Percentiles rank a stretch among this genome's conserved stretches.
phyloP scores from a whole-genome alignment of 1,140 invertebrate genomes.

The Saxidomus purpurata region DNA sequence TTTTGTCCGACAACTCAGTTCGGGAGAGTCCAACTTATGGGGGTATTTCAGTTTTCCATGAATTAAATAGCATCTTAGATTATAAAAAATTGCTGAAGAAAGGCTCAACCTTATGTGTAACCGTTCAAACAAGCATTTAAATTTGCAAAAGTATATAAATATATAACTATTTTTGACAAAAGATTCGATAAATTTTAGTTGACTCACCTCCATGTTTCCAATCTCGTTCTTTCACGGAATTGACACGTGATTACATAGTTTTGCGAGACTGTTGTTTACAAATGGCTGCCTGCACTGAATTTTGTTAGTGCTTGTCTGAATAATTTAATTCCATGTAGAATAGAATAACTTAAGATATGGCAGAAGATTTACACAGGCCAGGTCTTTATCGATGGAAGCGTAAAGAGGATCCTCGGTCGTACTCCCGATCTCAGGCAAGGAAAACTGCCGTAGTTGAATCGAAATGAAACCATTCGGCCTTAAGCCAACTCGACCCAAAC shows the following conservation, averaged over 20 bases:
- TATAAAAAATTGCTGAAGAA: too few species aligned
- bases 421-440: conserved; percentile 71
- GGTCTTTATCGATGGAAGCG: conserved; percentile 73
- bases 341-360: conserved; percentile 15
- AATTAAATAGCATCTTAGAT: too few species aligned
- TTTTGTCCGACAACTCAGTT: not conserved
- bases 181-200: not conserved
- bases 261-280: conserved; percentile 65
- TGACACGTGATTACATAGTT: conserved; percentile 19
- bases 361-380: conserved; percentile 58
- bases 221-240: conserved; percentile 33
- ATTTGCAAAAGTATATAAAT: too few species aligned
- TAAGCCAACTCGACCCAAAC: too few species aligned
- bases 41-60: too few species aligned
- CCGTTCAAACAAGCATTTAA: too few species aligned
- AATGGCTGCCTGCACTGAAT: conserved; percentile 54
- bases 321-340: not conserved
- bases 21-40: conserved; percentile 45
- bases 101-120: too few species aligned
- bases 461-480: too few species aligned
- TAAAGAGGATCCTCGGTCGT: conserved; percentile 69
- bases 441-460: too few species aligned
- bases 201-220: conserved; percentile 62
- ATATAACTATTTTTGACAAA: too few species aligned
- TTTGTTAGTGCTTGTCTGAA: not conserved